Conservation (phyloP, 2,113 vertebrate species). For the Rhinopomastus cyanomelas region DNA sequence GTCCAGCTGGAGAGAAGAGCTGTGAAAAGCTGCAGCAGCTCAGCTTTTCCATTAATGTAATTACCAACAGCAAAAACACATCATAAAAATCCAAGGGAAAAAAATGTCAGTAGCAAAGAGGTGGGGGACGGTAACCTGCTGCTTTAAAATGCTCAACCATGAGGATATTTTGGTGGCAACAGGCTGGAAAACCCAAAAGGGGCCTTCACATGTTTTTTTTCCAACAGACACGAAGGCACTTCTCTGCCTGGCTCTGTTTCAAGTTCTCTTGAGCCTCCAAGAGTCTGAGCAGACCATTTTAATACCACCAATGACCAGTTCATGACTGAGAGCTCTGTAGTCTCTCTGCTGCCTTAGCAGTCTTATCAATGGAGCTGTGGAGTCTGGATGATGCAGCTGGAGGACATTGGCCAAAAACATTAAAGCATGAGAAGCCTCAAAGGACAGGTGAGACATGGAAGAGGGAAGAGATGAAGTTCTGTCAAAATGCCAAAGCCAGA, state of each 20-base stretch:
- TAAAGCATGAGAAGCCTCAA: neutral
- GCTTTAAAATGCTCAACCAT: neutral
- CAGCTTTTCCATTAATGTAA: neutral
- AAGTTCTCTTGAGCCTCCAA: neutral
- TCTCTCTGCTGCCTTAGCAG: neutral
- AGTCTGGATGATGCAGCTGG: neutral
- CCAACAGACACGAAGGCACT: accelerated
- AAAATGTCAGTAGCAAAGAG: neutral
- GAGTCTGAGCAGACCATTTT: neutral
- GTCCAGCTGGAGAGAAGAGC: neutral
- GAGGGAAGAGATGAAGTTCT: neutral
- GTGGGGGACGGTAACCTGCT: neutral
- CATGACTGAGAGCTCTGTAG: no score
- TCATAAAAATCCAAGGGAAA: neutral
- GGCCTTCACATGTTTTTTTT: accelerated
- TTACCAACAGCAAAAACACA: neutral
- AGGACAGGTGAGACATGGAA: neutral
- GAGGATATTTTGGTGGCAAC: neutral
- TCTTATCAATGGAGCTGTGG: neutral
- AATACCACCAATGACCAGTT: neutral
- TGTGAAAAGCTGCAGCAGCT: neutral
- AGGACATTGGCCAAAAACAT: neutral
- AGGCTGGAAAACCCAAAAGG: neutral
- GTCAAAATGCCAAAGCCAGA: neutral
- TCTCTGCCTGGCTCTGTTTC: neutral